Conservation (phyloP, 2,888 invertebrate species). For the Carabus problematicus region DNA sequence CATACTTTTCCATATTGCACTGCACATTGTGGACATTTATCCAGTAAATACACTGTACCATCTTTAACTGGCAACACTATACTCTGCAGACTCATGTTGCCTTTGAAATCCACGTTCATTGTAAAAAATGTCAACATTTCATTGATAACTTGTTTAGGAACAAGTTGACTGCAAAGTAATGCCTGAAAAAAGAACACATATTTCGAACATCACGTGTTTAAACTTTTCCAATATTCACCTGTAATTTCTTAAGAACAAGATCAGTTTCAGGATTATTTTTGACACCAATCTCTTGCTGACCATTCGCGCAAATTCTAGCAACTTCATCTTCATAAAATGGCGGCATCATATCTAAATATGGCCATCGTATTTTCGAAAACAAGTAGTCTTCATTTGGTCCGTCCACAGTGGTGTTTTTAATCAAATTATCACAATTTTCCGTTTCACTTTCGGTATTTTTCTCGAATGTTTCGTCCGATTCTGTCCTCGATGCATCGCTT, state of each 20-base stretch:
- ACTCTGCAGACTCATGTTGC: slow-evolving; percentile 63
- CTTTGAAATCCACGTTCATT: slow-evolving; percentile 63
- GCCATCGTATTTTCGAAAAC: slow-evolving; percentile 59
- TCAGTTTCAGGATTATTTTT: slow-evolving; percentile 51
- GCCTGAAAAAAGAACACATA: slow-evolving; percentile 60
- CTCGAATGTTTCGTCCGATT: background rate
- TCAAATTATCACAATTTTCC: slow-evolving; percentile 50
- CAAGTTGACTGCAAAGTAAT: slow-evolving; percentile 64
- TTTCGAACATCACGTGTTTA: background rate
- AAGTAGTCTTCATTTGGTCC: slow-evolving; percentile 55
- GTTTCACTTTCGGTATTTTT: slow-evolving; percentile 45
- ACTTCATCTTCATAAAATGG: slow-evolving; percentile 55
- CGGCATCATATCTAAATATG: slow-evolving; percentile 63
- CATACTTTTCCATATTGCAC: slow-evolving; percentile 71
- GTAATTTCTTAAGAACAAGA: slow-evolving; percentile 46
- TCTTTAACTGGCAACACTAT: slow-evolving; percentile 62
- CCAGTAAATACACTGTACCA: slow-evolving; percentile 64
- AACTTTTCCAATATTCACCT: slow-evolving; percentile 19
- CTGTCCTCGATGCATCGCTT: background rate
- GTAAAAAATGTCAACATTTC: slow-evolving; percentile 70
- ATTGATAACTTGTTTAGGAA: slow-evolving; percentile 64
- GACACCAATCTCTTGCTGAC: slow-evolving; percentile 8
- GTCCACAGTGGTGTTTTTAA: slow-evolving; percentile 47
- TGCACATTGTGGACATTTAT: slow-evolving; percentile 68
- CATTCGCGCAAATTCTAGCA: slow-evolving; percentile 24